Conservation (phyloP, 2,797 vertebrate species). For the Crotalus adamanteus region DNA sequence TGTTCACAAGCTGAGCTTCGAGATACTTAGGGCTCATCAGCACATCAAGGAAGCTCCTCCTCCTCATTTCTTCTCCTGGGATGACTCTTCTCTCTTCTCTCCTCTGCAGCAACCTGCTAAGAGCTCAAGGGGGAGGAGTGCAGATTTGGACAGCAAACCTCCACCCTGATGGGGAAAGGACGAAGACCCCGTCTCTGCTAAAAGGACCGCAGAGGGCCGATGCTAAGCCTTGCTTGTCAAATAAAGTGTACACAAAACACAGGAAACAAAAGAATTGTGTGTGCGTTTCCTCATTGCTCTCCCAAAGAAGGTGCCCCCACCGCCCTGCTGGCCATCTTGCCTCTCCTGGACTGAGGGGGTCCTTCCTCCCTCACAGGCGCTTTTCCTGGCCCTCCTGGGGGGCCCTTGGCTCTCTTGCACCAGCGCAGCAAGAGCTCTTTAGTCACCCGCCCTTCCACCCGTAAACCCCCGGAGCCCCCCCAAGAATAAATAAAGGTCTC, state of each 20-base stretch:
- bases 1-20: neutral
- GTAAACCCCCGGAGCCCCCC: too few relatives aligned
- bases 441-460: too few relatives aligned
- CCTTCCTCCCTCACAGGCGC: neutral
- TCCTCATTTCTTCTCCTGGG: fast-evolving
- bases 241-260: neutral
- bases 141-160: fast-evolving
- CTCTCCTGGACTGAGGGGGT: neutral
- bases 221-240: neutral
- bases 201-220: neutral
- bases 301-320: neutral
- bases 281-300: too few relatives aligned
- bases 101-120: neutral
- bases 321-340: too few relatives aligned
- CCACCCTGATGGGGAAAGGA: neutral
- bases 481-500: too few relatives aligned
- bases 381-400: neutral
- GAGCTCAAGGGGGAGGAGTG: neutral
- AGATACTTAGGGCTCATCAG: neutral
- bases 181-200: neutral
- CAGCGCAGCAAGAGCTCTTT: too few relatives aligned
- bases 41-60: neutral
- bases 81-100: neutral
- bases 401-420: neutral
- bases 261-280: too few relatives aligned